phyloP scores from a whole-genome alignment of 2,888 invertebrate species.

The Cephus pulcher region DNA sequence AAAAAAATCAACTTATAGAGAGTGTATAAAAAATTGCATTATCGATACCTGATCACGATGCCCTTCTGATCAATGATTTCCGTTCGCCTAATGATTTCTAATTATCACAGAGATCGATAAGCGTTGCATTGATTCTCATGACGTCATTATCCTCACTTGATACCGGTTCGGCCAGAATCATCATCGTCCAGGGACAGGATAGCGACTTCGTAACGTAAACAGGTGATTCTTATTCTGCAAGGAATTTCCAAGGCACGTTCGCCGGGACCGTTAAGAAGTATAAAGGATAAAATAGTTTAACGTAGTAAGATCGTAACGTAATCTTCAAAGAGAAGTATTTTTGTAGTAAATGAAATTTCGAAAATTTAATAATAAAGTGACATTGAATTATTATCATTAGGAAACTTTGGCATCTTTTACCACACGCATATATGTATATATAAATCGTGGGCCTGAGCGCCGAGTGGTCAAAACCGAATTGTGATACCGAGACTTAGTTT shows the following conservation, averaged over 20 bases:
- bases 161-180: background rate
- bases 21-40: background rate
- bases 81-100: background rate
- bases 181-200: background rate
- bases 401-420: background rate
- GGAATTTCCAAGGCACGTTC: background rate
- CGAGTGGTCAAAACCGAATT: constrained; percentile 41
- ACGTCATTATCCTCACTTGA: background rate
- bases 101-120: background rate
- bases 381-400: background rate
- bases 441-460: constrained; percentile 25
- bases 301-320: background rate
- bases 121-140: background rate
- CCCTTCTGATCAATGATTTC: background rate
- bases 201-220: background rate
- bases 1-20: background rate
- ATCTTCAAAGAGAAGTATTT: background rate
- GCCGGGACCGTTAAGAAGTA: background rate
- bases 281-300: background rate
- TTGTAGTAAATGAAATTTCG: background rate
- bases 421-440: no score
- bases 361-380: background rate
- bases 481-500: constrained; percentile 43
- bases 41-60: background rate
- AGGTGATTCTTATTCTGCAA: background rate